phyloP scores from a whole-genome alignment of 1,140 invertebrate species.

The Trichogramma pretiosum region DNA sequence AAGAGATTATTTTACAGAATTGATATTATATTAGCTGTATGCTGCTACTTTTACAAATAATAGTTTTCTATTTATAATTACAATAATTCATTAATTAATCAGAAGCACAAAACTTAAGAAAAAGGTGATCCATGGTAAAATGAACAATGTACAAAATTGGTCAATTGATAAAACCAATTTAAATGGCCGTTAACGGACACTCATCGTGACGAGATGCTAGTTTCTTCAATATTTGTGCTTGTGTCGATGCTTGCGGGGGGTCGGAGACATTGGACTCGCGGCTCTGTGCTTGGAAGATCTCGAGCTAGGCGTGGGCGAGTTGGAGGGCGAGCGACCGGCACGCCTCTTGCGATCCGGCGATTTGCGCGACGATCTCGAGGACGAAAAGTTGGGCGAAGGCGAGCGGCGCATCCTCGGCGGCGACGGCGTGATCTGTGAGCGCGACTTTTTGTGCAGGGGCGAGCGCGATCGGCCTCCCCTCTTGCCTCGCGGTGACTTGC shows the following conservation, averaged over 20 bases:
- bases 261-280: slow-evolving; percentile 37
- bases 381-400: slow-evolving; percentile 38
- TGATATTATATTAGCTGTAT: no score
- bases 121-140: no score
- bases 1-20: no score
- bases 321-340: slow-evolving; percentile 34
- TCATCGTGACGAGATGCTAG: no score
- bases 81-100: no score
- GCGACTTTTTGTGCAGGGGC: slow-evolving; percentile 40
- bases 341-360: slow-evolving; percentile 40
- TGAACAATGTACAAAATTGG: no score
- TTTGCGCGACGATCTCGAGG: slow-evolving; percentile 33
- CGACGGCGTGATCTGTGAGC: slow-evolving; percentile 39
- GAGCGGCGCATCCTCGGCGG: slow-evolving; percentile 41
- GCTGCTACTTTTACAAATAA: no score
- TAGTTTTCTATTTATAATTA: no score
- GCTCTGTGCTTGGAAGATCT: slow-evolving; percentile 36
- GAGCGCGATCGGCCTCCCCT: slow-evolving; percentile 40
- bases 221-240: slow-evolving; percentile 49
- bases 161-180: no score
- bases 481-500: slow-evolving; percentile 40
- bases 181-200: no score
- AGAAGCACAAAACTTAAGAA: no score
- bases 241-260: slow-evolving; percentile 45
- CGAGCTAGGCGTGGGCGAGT: slow-evolving; percentile 39